A percentile compares a stretch with the other conserved stretches of the same genome.
phyloP scores from a whole-genome alignment of 2,797 vertebrate genomes.

The Sphaeramia orbicularis region DNA sequence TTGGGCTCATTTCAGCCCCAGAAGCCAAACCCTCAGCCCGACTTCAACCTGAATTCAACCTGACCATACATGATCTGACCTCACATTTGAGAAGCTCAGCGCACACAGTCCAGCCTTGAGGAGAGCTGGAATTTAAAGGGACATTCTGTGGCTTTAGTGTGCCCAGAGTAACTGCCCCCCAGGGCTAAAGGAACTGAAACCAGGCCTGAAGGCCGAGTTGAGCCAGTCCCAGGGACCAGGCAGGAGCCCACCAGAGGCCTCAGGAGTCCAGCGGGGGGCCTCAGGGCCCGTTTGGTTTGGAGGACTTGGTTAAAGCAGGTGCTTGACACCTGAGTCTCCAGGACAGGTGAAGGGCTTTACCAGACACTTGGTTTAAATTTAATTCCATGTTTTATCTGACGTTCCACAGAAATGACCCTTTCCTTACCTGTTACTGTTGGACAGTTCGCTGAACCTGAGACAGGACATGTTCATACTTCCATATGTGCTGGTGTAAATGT shows the following conservation, averaged over 20 bases:
- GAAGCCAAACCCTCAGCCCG: constrained; percentile 18
- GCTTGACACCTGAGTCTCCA: constrained; percentile 30
- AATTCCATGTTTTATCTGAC: constrained; percentile 37
- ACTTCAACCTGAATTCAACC: constrained; percentile 38
- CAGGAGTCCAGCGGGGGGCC: too few relatives aligned
- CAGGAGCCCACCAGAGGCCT: too few relatives aligned
- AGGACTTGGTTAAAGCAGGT: constrained; percentile 25
- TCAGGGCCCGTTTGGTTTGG: neutral
- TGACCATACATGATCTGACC: constrained; percentile 15
- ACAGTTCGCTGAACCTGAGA: too few relatives aligned
- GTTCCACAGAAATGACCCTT: too few relatives aligned
- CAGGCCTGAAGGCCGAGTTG: constrained; percentile 74
- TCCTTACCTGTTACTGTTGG: too few relatives aligned
- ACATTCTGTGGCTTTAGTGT: constrained; percentile 43
- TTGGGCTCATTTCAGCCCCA: constrained; percentile 29
- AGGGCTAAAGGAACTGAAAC: constrained; percentile 54
- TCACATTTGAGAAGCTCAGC: constrained; percentile 29
- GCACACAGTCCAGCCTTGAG: constrained; percentile 46
- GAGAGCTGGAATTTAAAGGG: constrained; percentile 35
- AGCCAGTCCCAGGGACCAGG: too few relatives aligned
- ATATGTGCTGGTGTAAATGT: too few relatives aligned
- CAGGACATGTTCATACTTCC: too few relatives aligned
- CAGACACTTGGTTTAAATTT: constrained; percentile 19
- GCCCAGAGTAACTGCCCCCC: constrained; percentile 60
- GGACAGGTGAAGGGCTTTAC: constrained; percentile 41